Conservation (phyloP, 2,888 invertebrate species). For the Lepeophtheirus nordmannii region DNA sequence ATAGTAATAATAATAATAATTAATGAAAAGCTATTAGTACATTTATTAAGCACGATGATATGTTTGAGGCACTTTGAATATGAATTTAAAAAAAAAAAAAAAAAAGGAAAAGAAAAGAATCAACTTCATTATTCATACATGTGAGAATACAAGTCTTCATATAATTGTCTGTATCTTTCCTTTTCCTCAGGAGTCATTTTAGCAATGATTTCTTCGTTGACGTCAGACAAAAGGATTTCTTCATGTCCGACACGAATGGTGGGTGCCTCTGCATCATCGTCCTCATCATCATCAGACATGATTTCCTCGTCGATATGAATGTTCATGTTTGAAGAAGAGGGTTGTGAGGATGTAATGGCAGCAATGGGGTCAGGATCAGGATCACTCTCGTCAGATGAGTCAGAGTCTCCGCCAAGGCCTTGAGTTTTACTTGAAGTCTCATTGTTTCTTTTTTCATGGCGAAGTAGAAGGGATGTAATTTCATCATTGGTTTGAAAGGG, state of each 20-base stretch:
- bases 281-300: slow-evolving; percentile 50
- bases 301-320: slow-evolving; percentile 38
- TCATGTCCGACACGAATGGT: slow-evolving; percentile 63
- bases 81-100: too few species aligned
- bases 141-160: slow-evolving; percentile 81
- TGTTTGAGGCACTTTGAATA: too few species aligned
- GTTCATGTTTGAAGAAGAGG: background rate
- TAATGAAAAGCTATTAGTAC: too few species aligned
- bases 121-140: slow-evolving; percentile 20
- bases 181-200: slow-evolving; percentile 83
- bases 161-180: slow-evolving; percentile 79
- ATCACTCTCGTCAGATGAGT: slow-evolving; percentile 26
- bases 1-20: too few species aligned
- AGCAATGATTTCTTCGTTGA: slow-evolving; percentile 68
- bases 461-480: slow-evolving; percentile 76
- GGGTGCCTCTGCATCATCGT: slow-evolving; percentile 61
- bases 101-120: too few species aligned
- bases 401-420: slow-evolving; percentile 19
- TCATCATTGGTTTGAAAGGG: slow-evolving; percentile 44
- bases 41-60: too few species aligned
- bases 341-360: background rate
- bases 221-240: slow-evolving; percentile 61
- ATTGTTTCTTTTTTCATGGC: slow-evolving; percentile 55
- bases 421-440: background rate
- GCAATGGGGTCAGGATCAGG: slow-evolving; percentile 9